Percentiles rank a stretch among this genome's conserved stretches.
Conservation (phyloP, 2,113 vertebrate species). For the Pteronura brasiliensis region DNA sequence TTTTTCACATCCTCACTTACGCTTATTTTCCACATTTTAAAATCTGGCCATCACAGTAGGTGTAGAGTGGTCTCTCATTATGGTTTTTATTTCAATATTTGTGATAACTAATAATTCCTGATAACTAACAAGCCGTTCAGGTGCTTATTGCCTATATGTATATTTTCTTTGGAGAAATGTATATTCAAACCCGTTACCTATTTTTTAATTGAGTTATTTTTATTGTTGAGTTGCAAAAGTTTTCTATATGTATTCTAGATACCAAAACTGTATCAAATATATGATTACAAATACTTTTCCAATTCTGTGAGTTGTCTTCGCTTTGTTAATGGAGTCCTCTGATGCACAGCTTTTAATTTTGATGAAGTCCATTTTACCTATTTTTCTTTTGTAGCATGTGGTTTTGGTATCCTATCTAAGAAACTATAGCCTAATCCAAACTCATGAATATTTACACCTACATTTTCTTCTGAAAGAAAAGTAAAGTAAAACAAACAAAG, state of each 20-base stretch:
- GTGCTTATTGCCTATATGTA: background rate
- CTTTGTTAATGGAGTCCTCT: background rate
- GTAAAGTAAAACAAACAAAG: background rate
- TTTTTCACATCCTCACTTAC: background rate
- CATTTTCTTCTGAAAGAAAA: background rate
- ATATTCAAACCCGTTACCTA: background rate
- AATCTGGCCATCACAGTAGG: background rate
- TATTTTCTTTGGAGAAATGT: background rate
- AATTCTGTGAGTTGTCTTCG: background rate
- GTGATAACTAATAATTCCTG: background rate
- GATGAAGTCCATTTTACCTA: background rate
- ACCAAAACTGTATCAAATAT: background rate
- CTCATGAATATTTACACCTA: background rate
- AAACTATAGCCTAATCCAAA: background rate
- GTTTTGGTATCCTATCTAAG: background rate
- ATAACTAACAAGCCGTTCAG: background rate
- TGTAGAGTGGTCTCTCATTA: background rate
- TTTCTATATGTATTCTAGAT: background rate
- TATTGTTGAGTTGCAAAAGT: background rate
- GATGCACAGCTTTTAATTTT: background rate
- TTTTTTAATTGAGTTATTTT: background rate
- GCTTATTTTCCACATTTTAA: background rate
- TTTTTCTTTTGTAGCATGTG: background rate
- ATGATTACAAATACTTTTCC: background rate
- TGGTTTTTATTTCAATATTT: background rate